Base-by-base conservation (phyloP, 1,140 invertebrate genomes). In the Marisa cornuarietis region DNA sequence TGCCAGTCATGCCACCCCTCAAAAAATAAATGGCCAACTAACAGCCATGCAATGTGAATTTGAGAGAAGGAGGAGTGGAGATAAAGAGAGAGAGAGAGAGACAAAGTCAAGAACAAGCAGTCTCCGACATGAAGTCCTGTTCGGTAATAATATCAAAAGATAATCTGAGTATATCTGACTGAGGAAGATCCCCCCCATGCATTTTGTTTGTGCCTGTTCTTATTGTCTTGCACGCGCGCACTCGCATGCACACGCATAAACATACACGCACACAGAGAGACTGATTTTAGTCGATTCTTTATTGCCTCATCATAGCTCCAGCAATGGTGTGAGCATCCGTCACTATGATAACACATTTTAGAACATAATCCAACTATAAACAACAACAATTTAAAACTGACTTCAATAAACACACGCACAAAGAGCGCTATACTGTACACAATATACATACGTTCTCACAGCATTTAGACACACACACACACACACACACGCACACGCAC, bases 31-130 rank as follows among this genome's bases (percentile, higher is more conserved):
- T n/a, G n/a, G n/a, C 24, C 66, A 31, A 24, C 42, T 13, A 31
- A 9, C 42, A 24, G 7, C 13, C 16, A 24, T 13, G 16, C 20
- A 31, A 24, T 69, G 24, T 69, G 24, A 24, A 22, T 16, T 42
- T 20, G 14, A 69, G n/a, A 14, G 66, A 14, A 69, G 10, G 20
- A 10, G 42, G 16, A n/a, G n/a, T n/a, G 24, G 16, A 5, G 11
- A 69, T 11, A 69, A 10, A 69, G 66, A 69, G 66, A 69, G 13
- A 69, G 66, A 69, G 66, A 69, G 66, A n/a, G 66, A 69, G 66
- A 69, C n/a, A n/a, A n/a, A n/a, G n/a, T n/a, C n/a, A n/a, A 22
- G 42, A 42, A 69, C 11, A 69, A n/a, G n/a, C 42, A 16, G 16
- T 20, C 9, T 16, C 14, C 14, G 0, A 10, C 24, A 0, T 24